Percentiles rank a stretch among this genome's conserved stretches.
Evolutionary conservation across 1,140 invertebrate genomes (phyloP).

Genomic region (Portunus trituberculatus): DNA sequence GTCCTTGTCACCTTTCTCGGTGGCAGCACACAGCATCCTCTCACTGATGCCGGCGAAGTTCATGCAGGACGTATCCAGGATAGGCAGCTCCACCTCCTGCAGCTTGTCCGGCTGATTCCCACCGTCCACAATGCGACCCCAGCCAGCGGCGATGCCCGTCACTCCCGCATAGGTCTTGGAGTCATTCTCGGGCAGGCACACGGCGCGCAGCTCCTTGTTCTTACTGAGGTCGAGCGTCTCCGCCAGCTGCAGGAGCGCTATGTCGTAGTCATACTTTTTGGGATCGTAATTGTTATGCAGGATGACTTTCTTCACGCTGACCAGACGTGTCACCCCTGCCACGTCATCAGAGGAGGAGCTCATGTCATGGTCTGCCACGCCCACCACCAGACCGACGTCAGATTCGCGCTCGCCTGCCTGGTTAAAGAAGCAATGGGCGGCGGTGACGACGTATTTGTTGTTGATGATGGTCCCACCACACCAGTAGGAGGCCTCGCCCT

Average conservation of each 20-base stretch:
- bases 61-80: conserved; percentile 49
- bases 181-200: conserved; percentile 63
- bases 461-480: conserved; percentile 74
- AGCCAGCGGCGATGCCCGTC: conserved; percentile 74
- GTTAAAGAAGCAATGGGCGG: conserved; percentile 71
- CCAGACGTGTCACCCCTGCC: conserved; percentile 35
- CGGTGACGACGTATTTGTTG: conserved; percentile 69
- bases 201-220: conserved; percentile 44
- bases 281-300: background rate
- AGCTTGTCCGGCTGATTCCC: conserved; percentile 77
- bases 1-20: conserved; percentile 87
- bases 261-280: conserved; percentile 77
- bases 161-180: conserved; percentile 12
- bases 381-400: background rate
- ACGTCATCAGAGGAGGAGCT: conserved; percentile 30
- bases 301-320: background rate
- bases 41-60: too few species aligned
- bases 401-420: background rate
- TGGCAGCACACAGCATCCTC: conserved; percentile 92
- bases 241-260: conserved; percentile 78
- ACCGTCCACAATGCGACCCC: conserved; percentile 73
- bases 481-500: background rate
- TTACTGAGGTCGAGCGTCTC: conserved; percentile 42
- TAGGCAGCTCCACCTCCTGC: conserved; percentile 80
- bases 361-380: conserved; percentile 44